Conservation (phyloP, 2,113 vertebrate species). For the Oncorhynchus mykiss region DNA sequence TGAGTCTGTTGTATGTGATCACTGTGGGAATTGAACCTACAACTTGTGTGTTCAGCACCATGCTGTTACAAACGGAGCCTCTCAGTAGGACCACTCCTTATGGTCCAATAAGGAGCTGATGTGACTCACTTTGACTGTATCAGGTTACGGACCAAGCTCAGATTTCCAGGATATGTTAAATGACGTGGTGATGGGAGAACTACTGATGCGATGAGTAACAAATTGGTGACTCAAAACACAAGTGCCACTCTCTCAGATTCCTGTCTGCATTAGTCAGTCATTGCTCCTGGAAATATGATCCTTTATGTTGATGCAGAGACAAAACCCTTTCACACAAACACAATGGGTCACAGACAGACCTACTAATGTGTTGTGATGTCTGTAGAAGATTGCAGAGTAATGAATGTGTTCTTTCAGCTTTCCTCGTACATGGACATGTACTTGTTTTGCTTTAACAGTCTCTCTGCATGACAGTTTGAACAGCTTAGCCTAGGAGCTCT, state of each 20-base stretch:
- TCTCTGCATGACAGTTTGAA: no score
- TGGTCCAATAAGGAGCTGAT: no score
- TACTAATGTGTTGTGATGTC: conserved; percentile 12
- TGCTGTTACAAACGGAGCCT: no score
- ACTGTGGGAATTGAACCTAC: not conserved
- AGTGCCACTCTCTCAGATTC: conserved; percentile 5
- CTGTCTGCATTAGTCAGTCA: conserved; percentile 23
- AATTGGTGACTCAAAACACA: conserved; percentile 26
- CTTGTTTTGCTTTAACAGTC: not conserved
- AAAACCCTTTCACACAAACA: conserved; percentile 17
- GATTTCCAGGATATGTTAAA: conserved; percentile 19
- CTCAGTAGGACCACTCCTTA: not conserved
- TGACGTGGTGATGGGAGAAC: conserved; percentile 21
- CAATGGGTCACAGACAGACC: conserved; percentile 5
- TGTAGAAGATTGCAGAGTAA: no score
- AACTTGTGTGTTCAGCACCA: no score
- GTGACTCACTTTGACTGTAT: no score
- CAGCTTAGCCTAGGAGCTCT: not conserved
- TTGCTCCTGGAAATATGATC: not conserved
- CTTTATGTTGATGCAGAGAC: conserved; percentile 27
- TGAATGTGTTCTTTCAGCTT: no score
- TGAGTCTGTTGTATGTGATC: no score
- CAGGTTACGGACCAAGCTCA: not conserved
- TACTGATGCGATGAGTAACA: conserved; percentile 15
- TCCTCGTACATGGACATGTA: no score